Evolutionary conservation across 2,113 vertebrate species (phyloP), one percentile per base, ranked within the genome.

Genomic region (Malurus cyaneus): DNA sequence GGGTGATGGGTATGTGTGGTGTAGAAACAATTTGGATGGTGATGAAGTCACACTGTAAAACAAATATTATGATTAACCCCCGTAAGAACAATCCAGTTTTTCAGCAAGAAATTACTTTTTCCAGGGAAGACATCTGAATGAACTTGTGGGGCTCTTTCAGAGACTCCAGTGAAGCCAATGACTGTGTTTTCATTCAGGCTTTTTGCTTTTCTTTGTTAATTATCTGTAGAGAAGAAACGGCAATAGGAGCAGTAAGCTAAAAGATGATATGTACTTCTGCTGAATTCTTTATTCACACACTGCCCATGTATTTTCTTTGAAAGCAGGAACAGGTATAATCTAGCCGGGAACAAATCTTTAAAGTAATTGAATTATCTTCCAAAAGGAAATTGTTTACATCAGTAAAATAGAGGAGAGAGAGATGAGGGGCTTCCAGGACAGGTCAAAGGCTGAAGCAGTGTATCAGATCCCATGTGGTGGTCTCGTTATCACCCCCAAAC

Each of bases 51-150:
- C 3, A 3, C 42, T 49, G n/a, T 80, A 88, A 92, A 85, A 74
- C 67, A 93, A 94, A 94, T 94, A 89, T 86, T 94, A 67, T 80
- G 13, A 80, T 95, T 96, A 86, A 78, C 19, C 25, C 41, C 44
- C 11, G 4, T 18, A 80, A 76, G 71, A 94, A 86, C 78, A 83
- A 67, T 66, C 39, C 36, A n/a, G 64, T 74, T 89, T 92, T 95
- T 95, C 52, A 74, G 36, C 56, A 54, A 56, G 42, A 80, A 60
- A 53, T 23, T 1, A 49, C 61, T 92, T 92, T 77, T 88, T 89
- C 60, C 78, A 86, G 41, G 41, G 52, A 57, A 86, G 26, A 52
- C 18, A 74, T 74, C 46, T 92, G 60, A 78, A 77, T 88, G 71
- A 88, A 67, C 41, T 19, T 83, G 64, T 34, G 60, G 50, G 67